A percentile compares a stretch with the other conserved stretches of the same genome.
Conservation (phyloP, 2,888 invertebrate species). For the Trachelus tabidus region DNA sequence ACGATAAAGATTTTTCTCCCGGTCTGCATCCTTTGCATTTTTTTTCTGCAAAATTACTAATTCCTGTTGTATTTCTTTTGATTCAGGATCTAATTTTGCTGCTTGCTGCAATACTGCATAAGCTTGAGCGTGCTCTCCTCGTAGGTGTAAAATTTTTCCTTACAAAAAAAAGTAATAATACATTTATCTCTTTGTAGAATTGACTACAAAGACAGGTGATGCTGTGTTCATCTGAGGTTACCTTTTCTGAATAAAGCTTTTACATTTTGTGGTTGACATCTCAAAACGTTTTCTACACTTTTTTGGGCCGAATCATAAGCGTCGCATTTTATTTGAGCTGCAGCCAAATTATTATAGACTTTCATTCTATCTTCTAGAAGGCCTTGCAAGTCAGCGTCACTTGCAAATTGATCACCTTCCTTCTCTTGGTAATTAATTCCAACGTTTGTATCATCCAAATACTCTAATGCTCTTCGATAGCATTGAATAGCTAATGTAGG, state of each 20-base stretch:
- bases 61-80: constrained; percentile 72
- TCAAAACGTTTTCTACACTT: constrained; percentile 85
- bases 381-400: constrained; percentile 73
- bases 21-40: constrained; percentile 70
- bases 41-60: constrained; percentile 70
- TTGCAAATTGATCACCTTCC: constrained; percentile 66
- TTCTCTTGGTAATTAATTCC: constrained; percentile 72
- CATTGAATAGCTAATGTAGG: constrained; percentile 85
- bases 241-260: constrained; percentile 92
- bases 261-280: constrained; percentile 87
- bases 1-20: constrained; percentile 75
- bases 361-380: constrained; percentile 84
- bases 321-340: constrained; percentile 89
- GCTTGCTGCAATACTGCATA: constrained; percentile 75
- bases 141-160: constrained; percentile 74
- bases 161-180: constrained; percentile 22
- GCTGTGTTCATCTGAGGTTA: constrained; percentile 65
- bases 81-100: constrained; percentile 74
- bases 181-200: not conserved
- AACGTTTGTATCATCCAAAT: constrained; percentile 79
- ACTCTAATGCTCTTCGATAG: constrained; percentile 87
- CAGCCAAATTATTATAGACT: constrained; percentile 92
- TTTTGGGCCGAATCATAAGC: constrained; percentile 86
- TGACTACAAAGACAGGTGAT: not conserved
- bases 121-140: constrained; percentile 79